Conservation (phyloP, 1,140 invertebrate species). For the Sycophaga agraensis region DNA sequence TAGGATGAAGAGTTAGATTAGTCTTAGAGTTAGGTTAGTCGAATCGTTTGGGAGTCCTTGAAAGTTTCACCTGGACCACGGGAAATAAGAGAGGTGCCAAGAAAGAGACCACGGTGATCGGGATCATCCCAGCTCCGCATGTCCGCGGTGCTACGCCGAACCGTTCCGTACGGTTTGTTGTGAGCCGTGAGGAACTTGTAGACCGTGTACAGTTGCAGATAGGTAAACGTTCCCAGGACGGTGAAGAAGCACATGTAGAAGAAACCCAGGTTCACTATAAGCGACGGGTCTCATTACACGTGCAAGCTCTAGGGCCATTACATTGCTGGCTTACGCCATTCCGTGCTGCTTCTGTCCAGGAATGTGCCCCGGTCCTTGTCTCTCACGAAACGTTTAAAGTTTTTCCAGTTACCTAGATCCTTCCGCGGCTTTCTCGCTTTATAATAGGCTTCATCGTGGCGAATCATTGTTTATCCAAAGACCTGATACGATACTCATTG, state of each 20-base stretch:
- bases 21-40: too few relatives aligned
- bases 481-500: too few relatives aligned
- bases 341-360: slow-evolving; percentile 69
- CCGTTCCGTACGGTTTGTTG: too few relatives aligned
- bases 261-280: slow-evolving; percentile 69
- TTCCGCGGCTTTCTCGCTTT: slow-evolving; percentile 40
- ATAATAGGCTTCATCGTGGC: slow-evolving; percentile 48
- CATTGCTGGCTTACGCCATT: slow-evolving; percentile 66
- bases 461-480: too few relatives aligned
- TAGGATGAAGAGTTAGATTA: too few relatives aligned
- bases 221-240: slow-evolving; percentile 74
- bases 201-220: slow-evolving; percentile 49
- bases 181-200: slow-evolving; percentile 29
- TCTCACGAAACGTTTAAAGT: slow-evolving; percentile 60
- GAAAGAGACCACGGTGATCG: not conserved
- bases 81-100: not conserved
- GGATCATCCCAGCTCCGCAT: too few relatives aligned
- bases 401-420: slow-evolving; percentile 39
- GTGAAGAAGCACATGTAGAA: slow-evolving; percentile 86
- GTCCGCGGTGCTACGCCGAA: too few relatives aligned
- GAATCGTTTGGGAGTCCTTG: too few relatives aligned
- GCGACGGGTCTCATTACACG: not conserved
- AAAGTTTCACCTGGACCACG: slow-evolving; percentile 29
- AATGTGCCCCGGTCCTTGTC: slow-evolving; percentile 66
- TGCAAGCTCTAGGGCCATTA: too few relatives aligned